These are phyloP conservation scores for Apotomis capreana DNA, from an alignment of 2,888 invertebrate genomes.

Conservation along the genomic window DNA sequence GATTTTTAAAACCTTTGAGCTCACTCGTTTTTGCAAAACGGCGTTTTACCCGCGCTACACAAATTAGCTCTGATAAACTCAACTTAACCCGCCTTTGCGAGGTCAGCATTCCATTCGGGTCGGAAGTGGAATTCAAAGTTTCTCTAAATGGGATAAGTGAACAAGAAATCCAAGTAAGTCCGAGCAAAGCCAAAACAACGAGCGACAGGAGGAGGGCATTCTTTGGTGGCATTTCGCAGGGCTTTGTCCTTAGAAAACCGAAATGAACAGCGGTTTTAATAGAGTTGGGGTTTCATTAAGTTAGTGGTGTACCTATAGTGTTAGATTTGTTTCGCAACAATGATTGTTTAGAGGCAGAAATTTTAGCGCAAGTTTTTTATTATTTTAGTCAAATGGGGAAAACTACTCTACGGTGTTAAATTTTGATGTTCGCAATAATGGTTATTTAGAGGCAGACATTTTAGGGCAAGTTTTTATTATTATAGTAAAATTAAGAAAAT, in stretches of 20 bases:
- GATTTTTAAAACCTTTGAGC: conserved; percentile 51
- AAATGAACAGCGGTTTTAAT: conserved; percentile 20
- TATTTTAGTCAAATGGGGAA: too few species aligned
- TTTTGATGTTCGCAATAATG: too few species aligned
- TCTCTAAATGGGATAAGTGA: conserved; percentile 36
- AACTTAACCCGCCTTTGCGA: conserved; percentile 31
- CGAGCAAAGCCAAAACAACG: conserved; percentile 37
- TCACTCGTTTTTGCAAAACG: conserved; percentile 46
- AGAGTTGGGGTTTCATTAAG: conserved; percentile 7
- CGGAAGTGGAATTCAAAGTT: conserved; percentile 37
- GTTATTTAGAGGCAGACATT: too few species aligned
- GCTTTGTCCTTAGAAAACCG: conserved; percentile 26
- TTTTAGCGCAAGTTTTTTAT: too few species aligned
- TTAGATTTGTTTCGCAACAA: too few species aligned
- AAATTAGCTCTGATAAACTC: conserved; percentile 38
- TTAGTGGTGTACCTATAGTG: neutral
- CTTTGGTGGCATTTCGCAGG: conserved; percentile 25
- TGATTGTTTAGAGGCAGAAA: too few species aligned
- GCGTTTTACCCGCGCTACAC: conserved; percentile 41
- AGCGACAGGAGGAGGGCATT: conserved; percentile 22
- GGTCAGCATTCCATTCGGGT: conserved; percentile 26
- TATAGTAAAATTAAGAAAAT: too few species aligned
- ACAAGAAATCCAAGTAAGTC: conserved; percentile 39
- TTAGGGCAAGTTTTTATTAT: too few species aligned
- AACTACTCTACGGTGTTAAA: too few species aligned